These are phyloP conservation scores for Rhamnusium bicolor DNA, from an alignment of 2,888 invertebrate genomes.

Conservation along the genomic window DNA sequence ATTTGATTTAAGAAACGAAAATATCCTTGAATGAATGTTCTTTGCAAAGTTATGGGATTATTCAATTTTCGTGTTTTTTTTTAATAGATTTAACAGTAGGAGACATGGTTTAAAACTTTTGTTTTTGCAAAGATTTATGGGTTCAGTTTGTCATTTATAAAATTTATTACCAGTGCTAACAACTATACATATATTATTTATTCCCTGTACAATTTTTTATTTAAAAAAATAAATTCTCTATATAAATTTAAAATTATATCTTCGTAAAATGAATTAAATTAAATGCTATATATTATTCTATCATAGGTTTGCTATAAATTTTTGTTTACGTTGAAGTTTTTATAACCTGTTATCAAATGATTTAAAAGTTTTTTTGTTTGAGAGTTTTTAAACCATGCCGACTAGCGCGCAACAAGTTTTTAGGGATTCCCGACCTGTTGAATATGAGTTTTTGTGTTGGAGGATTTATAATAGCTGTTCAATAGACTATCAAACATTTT, in stretches of 20 bases:
- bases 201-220: background rate
- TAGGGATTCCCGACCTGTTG: conserved; percentile 31
- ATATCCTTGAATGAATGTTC: too few species aligned
- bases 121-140: too few species aligned
- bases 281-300: background rate
- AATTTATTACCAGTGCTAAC: too few species aligned
- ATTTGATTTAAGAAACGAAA: too few species aligned
- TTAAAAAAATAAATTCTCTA: background rate
- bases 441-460: conserved; percentile 10
- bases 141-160: too few species aligned
- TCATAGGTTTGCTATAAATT: background rate
- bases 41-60: too few species aligned
- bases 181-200: too few species aligned
- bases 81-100: too few species aligned
- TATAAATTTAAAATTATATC: background rate
- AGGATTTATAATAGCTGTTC: conserved; percentile 11
- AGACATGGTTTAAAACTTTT: too few species aligned
- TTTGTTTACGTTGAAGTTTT: conserved; percentile 15
- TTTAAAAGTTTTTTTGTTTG: conserved; percentile 2
- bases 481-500: background rate
- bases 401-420: conserved; percentile 22
- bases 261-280: background rate
- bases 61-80: too few species aligned
- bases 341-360: conserved; percentile 20
- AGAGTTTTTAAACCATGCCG: conserved; percentile 1